A percentile compares a stretch with the other conserved stretches of the same genome.
These are phyloP conservation scores for Spheniscus mendiculus DNA, from an alignment of 2,113 vertebrate genomes.

Conservation along the genomic window DNA sequence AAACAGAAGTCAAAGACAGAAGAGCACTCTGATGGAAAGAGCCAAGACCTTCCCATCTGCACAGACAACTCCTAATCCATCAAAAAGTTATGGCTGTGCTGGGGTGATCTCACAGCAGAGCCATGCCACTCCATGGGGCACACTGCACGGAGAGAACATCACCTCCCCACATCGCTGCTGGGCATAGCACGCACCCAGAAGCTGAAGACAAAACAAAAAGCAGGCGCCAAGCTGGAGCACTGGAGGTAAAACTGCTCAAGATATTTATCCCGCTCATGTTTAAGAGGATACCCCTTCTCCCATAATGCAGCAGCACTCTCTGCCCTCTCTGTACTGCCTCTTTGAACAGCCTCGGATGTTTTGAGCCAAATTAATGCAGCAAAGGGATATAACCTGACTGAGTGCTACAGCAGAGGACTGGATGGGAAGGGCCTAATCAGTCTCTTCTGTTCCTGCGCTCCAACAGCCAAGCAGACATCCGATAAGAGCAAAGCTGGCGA, in stretches of 20 bases:
- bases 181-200: neutral
- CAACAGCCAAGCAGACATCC: neutral
- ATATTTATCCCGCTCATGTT: neutral
- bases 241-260: neutral
- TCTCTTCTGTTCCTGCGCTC: neutral
- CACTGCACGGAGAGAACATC: rapidly evolving
- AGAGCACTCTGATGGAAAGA: neutral
- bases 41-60: neutral
- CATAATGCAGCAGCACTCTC: neutral
- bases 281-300: neutral
- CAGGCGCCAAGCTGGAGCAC: neutral
- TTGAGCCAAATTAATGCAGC: neutral
- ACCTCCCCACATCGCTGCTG: neutral
- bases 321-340: neutral
- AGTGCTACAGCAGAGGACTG: neutral
- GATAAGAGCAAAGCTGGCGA: neutral
- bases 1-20: neutral
- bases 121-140: neutral
- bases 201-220: neutral
- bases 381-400: neutral
- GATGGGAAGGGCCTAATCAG: neutral
- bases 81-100: neutral
- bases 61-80: neutral
- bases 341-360: neutral
- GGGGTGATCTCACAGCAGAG: neutral